Evolutionary conservation across 2,888 invertebrate species (phyloP), one percentile per base, ranked within the genome.

Genomic region (Meghimatium bilineatum): DNA sequence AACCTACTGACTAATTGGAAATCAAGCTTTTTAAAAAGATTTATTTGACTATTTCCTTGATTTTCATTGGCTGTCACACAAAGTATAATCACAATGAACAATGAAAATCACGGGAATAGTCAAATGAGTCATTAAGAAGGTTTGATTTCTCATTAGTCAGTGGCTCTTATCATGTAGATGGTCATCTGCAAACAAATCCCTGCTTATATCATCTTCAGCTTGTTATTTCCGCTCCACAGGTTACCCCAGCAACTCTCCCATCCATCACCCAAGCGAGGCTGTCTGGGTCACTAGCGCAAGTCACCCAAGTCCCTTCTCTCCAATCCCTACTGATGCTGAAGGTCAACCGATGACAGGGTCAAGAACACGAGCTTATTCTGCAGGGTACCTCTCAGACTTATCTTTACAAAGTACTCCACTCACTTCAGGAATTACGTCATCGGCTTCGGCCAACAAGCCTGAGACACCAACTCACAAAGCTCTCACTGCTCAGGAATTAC

Each of bases 351-450:
- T 34, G 5, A 32, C 80, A 36, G 38, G 56, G 69, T 56, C 71
- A 44, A 34, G n/a, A 56, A 60, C 60, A 60, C 56, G 34, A 26
- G 66, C 12, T 63, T 1, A 71, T 23, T n/a, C 72, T 36, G 10
- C 82, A 49, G 74, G 82, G 38, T 82, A 49, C n/a, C 60, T 81
- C 3, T 49, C 82, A 32, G 82, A 82, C 32, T 44, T 82, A 38
- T 75, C 82, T 63, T 66, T 82, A 63, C 74, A 74, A 32, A 82
- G 49, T 60, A 82, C 82, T 34, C 60, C 80, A 36, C 52, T 80
- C 32, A 67, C 79, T 23, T 69, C 69, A 1, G 6, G 56, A 8
- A 44, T 12, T 44, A 20, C 56, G 17, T 49, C 17, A 3, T 23
- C 56, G 23, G 20, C 56, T 23, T 14, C 56, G 20, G 8, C 80